Percentiles rank a stretch among this genome's conserved stretches.
These are phyloP conservation scores for Torymus texanus DNA, from an alignment of 2,888 invertebrate genomes.

Conservation along the genomic window DNA sequence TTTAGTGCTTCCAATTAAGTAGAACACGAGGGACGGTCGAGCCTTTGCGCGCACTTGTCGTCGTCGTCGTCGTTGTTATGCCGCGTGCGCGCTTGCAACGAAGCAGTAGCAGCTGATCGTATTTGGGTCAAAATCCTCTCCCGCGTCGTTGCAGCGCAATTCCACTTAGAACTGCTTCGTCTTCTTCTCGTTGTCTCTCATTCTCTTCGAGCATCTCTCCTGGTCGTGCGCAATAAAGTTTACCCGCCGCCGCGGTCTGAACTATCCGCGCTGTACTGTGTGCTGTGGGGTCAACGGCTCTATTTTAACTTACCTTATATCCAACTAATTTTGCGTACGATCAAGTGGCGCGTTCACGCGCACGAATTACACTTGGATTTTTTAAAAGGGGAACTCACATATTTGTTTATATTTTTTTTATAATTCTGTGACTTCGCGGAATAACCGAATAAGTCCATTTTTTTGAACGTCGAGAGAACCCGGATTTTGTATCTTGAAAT, in stretches of 20 bases:
- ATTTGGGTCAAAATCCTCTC: constrained; percentile 72
- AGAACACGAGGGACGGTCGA: constrained; percentile 34
- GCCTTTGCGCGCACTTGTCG: not conserved
- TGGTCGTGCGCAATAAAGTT: constrained; percentile 45
- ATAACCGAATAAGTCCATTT: too few species aligned
- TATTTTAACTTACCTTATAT: constrained; percentile 48
- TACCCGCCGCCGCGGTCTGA: not conserved
- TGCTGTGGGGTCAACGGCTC: constrained; percentile 45
- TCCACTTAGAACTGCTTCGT: constrained; percentile 51
- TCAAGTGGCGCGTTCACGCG: constrained; percentile 15
- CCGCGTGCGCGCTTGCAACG: not conserved
- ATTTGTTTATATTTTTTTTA: too few species aligned
- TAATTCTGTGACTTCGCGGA: too few species aligned
- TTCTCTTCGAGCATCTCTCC: not conserved
- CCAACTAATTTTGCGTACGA: not conserved
- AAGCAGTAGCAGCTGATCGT: constrained; percentile 56
- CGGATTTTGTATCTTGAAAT: too few species aligned
- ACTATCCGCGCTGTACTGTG: not conserved
- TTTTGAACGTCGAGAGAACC: too few species aligned
- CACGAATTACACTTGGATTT: too few species aligned
- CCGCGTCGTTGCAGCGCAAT: constrained; percentile 66
- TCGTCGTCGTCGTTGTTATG: not conserved
- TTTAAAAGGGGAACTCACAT: too few species aligned
- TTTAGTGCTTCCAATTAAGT: constrained; percentile 56
- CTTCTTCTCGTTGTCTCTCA: constrained; percentile 2